Evolutionary conservation across 2,888 invertebrate species (phyloP).

Genomic region (Bibio marci): DNA sequence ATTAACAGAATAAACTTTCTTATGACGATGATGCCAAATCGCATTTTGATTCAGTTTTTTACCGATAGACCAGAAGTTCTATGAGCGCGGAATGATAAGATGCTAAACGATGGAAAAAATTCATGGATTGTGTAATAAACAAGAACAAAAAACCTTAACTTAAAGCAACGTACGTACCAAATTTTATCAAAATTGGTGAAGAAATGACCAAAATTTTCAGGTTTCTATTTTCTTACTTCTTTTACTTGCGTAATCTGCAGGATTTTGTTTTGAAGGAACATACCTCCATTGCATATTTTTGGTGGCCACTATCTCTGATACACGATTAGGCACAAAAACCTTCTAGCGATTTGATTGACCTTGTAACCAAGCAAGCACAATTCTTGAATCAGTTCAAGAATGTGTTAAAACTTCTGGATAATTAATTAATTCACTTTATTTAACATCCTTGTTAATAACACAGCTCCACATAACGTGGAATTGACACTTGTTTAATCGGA

Average conservation of each 20-base stretch:
- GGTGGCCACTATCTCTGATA: slow-evolving; percentile 7
- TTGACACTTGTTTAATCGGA: neutral
- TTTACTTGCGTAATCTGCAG: slow-evolving; percentile 12
- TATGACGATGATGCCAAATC: too few species aligned
- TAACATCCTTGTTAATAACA: neutral
- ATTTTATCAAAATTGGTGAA: too few species aligned
- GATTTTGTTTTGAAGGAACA: slow-evolving; percentile 10
- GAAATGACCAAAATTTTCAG: too few species aligned
- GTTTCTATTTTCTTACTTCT: too few species aligned
- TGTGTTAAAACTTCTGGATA: neutral
- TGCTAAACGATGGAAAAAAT: too few species aligned
- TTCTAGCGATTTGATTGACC: neutral
- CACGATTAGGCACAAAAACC: slow-evolving; percentile 10
- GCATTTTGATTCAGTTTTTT: too few species aligned
- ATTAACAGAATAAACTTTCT: too few species aligned
- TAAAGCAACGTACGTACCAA: too few species aligned
- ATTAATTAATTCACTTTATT: neutral
- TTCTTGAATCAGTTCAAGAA: neutral
- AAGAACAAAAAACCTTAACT: too few species aligned
- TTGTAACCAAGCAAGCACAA: neutral
- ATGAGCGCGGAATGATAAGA: too few species aligned
- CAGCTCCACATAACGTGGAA: neutral
- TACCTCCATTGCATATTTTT: slow-evolving; percentile 10
- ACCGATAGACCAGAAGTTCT: too few species aligned
- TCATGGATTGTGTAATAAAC: too few species aligned